Percentiles rank a stretch among this genome's conserved stretches.
Evolutionary conservation across 2,888 invertebrate genomes (phyloP).

Genomic region (Ernsta delagoae): DNA sequence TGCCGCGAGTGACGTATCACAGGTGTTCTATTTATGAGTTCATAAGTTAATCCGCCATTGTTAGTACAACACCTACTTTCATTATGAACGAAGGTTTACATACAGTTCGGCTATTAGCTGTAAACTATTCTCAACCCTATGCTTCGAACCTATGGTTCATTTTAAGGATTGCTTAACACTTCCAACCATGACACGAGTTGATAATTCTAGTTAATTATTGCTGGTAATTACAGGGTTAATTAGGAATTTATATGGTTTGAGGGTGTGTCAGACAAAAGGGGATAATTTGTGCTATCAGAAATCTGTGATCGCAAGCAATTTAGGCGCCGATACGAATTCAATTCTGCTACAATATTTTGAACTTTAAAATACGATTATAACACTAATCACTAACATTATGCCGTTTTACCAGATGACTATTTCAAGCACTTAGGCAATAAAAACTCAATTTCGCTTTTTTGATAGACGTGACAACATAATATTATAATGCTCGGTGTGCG

Average conservation of each 20-base stretch:
- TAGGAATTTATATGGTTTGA: slow-evolving; percentile 28
- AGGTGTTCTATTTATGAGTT: slow-evolving; percentile 34
- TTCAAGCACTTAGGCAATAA: no score
- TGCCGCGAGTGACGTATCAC: slow-evolving; percentile 12
- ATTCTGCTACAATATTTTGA: neutral
- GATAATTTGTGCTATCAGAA: slow-evolving; percentile 26
- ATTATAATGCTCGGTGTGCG: no score
- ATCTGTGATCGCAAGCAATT: slow-evolving; percentile 11
- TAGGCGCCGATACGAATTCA: neutral
- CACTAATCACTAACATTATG: no score
- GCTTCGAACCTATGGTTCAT: slow-evolving; percentile 1
- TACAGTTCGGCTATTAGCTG: neutral
- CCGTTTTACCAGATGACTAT: no score
- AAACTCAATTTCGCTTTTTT: no score
- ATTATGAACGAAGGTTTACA: slow-evolving; percentile 15
- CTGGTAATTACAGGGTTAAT: slow-evolving; percentile 34
- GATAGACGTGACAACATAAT: no score
- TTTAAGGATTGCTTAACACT: neutral
- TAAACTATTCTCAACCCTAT: neutral
- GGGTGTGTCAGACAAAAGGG: slow-evolving; percentile 4
- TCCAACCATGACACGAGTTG: slow-evolving; percentile 12
- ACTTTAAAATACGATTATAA: no score
- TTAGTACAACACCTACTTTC: slow-evolving; percentile 22
- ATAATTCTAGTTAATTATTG: slow-evolving; percentile 34
- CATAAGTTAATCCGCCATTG: slow-evolving; percentile 36